phyloP scores from a whole-genome alignment of 2,797 vertebrate species.

The Helostoma temminkii region DNA sequence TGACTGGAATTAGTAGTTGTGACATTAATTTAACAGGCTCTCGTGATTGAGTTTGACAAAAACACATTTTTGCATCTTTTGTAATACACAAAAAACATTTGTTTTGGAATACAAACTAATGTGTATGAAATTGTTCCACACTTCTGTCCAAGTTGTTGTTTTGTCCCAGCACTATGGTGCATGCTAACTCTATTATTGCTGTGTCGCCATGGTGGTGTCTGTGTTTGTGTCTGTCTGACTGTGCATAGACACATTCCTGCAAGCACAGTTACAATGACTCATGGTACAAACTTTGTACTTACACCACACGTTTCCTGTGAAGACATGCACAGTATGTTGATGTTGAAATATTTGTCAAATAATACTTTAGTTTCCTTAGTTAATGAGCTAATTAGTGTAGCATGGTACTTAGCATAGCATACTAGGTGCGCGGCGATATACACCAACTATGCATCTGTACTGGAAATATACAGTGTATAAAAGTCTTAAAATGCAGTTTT shows the following conservation, averaged over 20 bases:
- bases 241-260: slow-evolving; percentile 44
- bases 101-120: slow-evolving; percentile 24
- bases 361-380: not conserved
- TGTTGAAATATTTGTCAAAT: slow-evolving; percentile 19
- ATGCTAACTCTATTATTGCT: slow-evolving; percentile 53
- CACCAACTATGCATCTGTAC: not conserved
- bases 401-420: not conserved
- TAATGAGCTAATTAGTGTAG: not conserved
- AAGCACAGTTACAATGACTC: slow-evolving; percentile 55
- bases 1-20: slow-evolving; percentile 1
- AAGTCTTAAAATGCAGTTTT: not conserved
- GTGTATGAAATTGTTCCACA: slow-evolving; percentile 22
- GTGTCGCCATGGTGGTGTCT: slow-evolving; percentile 62
- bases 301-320: slow-evolving; percentile 39
- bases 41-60: slow-evolving; percentile 9
- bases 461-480: not conserved
- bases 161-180: slow-evolving; percentile 7
- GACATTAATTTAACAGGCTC: not conserved
- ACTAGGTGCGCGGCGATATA: not conserved
- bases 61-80: not conserved
- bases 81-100: not conserved
- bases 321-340: slow-evolving; percentile 13
- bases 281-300: slow-evolving; percentile 40
- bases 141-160: slow-evolving; percentile 15
- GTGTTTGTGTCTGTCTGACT: slow-evolving; percentile 46